Conservation (phyloP, 2,888 invertebrate genomes). For the Notodonta ziczac region DNA sequence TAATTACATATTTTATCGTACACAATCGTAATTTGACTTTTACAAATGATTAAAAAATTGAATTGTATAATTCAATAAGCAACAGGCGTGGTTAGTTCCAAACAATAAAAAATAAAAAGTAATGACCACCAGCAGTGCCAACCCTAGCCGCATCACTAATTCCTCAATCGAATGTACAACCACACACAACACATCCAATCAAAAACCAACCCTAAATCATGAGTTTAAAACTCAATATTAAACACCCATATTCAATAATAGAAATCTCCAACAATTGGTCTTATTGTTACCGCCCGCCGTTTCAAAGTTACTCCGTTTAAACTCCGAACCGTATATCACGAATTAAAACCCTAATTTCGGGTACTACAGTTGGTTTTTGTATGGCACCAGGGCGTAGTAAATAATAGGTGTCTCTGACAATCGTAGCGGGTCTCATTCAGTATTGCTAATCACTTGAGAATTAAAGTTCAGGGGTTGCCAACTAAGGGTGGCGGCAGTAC, state of each 20-base stretch:
- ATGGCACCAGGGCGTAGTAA: conserved; percentile 55
- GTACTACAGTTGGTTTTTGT: conserved; percentile 44
- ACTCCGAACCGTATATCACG: conserved; percentile 30
- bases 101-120: conserved; percentile 27
- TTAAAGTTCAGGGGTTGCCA: conserved; percentile 35
- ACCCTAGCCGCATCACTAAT: conserved; percentile 71
- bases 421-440: conserved; percentile 56
- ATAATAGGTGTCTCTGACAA: conserved; percentile 72
- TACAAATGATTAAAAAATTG: neutral
- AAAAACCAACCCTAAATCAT: conserved; percentile 39
- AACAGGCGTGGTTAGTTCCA: conserved; percentile 18
- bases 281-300: conserved; percentile 81
- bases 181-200: conserved; percentile 26
- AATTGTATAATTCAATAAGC: conserved; percentile 4
- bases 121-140: conserved; percentile 34
- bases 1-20: no score
- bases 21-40: no score
- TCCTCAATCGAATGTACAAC: conserved; percentile 65
- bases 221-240: conserved; percentile 47
- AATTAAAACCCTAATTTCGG: conserved; percentile 36
- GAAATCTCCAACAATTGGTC: conserved; percentile 67
- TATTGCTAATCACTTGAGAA: conserved; percentile 66
- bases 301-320: conserved; percentile 61
- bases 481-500: conserved; percentile 43
- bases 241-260: conserved; percentile 49